Evolutionary conservation across 2,888 invertebrate genomes (phyloP), one percentile per base, ranked within the genome.

Genomic region (Lasioglossum zephyrum): DNA sequence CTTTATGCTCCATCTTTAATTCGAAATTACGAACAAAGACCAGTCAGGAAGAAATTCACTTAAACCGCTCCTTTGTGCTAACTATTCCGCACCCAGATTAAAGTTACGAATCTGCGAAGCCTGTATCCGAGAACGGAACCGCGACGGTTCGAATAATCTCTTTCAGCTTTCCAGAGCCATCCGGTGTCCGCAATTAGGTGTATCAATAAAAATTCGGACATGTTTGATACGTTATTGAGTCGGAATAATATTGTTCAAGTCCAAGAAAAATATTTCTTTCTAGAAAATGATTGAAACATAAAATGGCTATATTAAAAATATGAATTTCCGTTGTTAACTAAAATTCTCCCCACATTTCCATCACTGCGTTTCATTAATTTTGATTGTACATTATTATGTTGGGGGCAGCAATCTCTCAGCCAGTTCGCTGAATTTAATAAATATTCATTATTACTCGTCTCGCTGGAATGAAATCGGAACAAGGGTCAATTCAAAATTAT

Each of bases 41-140:
- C 4, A 31, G 41, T 11, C 44, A 13, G 78, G 6, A 73, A 82
- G 16, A 73, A 78, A 82, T 49, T 66, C 81, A 53, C 78, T 77
- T 66, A 82, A 63, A 78, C 63, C 22, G 39, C 13, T 39, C 79
- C 73, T 79, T 79, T 79, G 69, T 69, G 69, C 57, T 73, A 82
- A 79, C 53, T 82, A 82, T 79, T 79, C 82, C 26, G 80, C 79
- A 47, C 82, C 49, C 41, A 13, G 41, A 70, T 70, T 70, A 41
- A 70, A 70, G 70, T 70, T 41, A 44, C 41, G n/a, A 70, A 70
- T 41, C 41, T 39, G 39, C 4, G 22, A 69, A 69, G 39, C 36
- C 39, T 39, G 66, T 9, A 44, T 13, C 13, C 13, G 36, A 36
- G 22, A 69, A 22, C 22, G 22, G 66, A 36, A 39, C 66, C 66